phyloP scores from a whole-genome alignment of 2,797 vertebrate genomes.

The Benthosema pterotum region DNA sequence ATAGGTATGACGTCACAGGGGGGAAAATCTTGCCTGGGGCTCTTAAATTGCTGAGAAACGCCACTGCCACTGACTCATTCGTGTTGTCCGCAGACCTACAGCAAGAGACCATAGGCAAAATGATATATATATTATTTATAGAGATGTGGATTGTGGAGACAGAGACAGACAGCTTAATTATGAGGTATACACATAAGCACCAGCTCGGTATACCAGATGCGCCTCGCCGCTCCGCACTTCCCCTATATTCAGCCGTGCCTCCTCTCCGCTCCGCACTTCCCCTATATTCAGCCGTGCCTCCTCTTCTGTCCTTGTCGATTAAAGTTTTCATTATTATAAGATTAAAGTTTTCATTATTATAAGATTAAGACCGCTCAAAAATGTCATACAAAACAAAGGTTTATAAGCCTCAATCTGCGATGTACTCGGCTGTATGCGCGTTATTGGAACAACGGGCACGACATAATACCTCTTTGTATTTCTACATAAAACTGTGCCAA shows the following conservation, averaged over 20 bases:
- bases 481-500: no score
- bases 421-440: no score
- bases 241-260: constrained; percentile 5
- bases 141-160: constrained; percentile 9
- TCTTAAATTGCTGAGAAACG: no score
- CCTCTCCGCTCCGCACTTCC: no score
- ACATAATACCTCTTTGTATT: no score
- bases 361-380: no score
- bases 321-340: neutral
- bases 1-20: no score
- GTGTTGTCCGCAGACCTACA: constrained; percentile 35
- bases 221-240: constrained; percentile 45
- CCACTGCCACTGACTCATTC: constrained; percentile 64
- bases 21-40: no score
- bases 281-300: constrained; percentile 6
- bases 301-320: neutral
- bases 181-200: constrained; percentile 28
- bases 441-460: no score
- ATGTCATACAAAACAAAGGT: no score
- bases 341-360: neutral
- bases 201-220: constrained; percentile 49
- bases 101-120: constrained; percentile 41
- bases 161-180: constrained; percentile 36
- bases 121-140: constrained; percentile 27
- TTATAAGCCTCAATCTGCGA: no score